A percentile compares a stretch with the other conserved stretches of the same genome.
Conservation (phyloP, 2,797 vertebrate species). For the Fistularia tabacaria region DNA sequence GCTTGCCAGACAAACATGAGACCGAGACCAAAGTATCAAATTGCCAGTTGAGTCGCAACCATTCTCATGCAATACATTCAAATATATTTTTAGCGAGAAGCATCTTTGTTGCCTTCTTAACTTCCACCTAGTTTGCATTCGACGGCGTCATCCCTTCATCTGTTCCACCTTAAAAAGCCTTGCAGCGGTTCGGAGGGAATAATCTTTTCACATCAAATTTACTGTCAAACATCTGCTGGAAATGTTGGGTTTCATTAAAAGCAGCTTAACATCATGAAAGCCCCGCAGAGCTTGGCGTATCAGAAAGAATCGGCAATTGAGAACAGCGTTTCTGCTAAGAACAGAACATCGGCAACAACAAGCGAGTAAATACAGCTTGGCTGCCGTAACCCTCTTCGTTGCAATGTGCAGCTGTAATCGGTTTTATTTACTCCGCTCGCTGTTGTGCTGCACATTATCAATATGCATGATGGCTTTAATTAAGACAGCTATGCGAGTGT, state of each 20-base stretch:
- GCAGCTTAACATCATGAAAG: constrained; percentile 38
- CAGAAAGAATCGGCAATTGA: constrained; percentile 8
- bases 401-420: neutral
- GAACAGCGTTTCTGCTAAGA: constrained; percentile 11
- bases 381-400: too few species aligned
- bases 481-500: too few species aligned
- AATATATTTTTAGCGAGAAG: neutral
- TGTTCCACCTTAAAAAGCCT: constrained; percentile 41
- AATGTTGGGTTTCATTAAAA: constrained; percentile 50
- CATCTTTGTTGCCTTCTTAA: neutral
- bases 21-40: too few species aligned
- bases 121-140: neutral
- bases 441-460: too few species aligned
- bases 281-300: constrained; percentile 15
- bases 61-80: too few species aligned
- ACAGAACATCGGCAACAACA: constrained; percentile 2
- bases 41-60: too few species aligned
- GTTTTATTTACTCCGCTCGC: neutral
- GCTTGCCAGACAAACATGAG: too few species aligned
- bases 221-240: constrained; percentile 59
- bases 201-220: constrained; percentile 56
- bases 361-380: neutral
- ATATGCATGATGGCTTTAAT: neutral
- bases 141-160: neutral
- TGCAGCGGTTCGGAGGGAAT: constrained; percentile 38